Percentiles rank a stretch among this genome's conserved stretches.
phyloP scores from a whole-genome alignment of 2,797 vertebrate genomes.

The Enteromius trimaculatus region DNA sequence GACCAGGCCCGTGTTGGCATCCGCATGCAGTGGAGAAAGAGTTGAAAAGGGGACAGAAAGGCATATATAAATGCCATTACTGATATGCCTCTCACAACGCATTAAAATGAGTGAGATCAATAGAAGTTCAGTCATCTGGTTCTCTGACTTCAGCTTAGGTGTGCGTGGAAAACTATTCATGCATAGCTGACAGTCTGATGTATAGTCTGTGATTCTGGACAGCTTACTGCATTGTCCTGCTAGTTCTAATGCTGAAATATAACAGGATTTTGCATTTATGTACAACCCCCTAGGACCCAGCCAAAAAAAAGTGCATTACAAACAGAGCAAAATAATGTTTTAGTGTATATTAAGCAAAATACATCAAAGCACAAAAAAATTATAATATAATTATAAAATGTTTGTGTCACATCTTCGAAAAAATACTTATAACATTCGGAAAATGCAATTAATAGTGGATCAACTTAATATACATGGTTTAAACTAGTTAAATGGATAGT shows the following conservation, averaged over 20 bases:
- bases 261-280: constrained; percentile 8
- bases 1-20: constrained; percentile 28
- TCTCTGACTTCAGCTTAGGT: constrained; percentile 29
- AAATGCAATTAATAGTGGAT: background rate
- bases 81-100: constrained; percentile 38
- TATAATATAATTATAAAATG: background rate
- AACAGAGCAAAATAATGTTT: background rate
- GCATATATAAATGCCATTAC: constrained; percentile 48
- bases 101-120: constrained; percentile 46
- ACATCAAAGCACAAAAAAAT: background rate
- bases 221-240: constrained; percentile 15
- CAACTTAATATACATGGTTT: no score
- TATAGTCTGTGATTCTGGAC: constrained; percentile 37
- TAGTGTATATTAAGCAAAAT: background rate
- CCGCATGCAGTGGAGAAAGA: constrained; percentile 22
- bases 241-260: constrained; percentile 23
- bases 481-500: background rate
- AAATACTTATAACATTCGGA: background rate
- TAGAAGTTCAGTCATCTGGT: constrained; percentile 39
- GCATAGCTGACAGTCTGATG: constrained; percentile 30
- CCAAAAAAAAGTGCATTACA: no score
- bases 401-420: background rate
- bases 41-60: constrained; percentile 28
- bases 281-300: background rate
- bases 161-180: constrained; percentile 33